A percentile compares a stretch with the other conserved stretches of the same genome.
These are phyloP conservation scores for Podargus strigoides DNA, from an alignment of 2,797 vertebrate species.

Conservation along the genomic window DNA sequence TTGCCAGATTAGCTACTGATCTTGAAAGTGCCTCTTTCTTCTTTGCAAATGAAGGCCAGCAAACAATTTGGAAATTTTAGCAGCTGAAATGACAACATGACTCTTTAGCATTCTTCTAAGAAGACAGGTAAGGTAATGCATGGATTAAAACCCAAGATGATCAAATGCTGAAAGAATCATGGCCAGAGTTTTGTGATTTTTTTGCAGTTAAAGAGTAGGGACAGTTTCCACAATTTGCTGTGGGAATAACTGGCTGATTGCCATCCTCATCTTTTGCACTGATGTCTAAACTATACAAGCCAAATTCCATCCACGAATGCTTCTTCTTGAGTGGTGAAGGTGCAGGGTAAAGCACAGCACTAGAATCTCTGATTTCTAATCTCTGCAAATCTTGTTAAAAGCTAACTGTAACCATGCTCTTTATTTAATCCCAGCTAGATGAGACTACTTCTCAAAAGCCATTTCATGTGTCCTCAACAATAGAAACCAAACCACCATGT, in stretches of 20 bases:
- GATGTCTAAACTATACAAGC: background rate
- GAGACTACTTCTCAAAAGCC: background rate
- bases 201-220: background rate
- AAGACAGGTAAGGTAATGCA: background rate
- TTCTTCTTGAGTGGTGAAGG: background rate
- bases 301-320: background rate
- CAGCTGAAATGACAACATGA: background rate
- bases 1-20: background rate
- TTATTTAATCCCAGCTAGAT: background rate
- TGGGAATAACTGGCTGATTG: background rate
- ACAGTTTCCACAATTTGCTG: background rate
- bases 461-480: background rate
- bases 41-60: background rate
- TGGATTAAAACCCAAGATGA: background rate
- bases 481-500: rapidly evolving
- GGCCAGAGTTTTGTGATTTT: background rate
- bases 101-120: background rate
- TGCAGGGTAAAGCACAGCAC: background rate
- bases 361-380: background rate
- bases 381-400: background rate
- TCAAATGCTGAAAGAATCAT: background rate
- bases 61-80: background rate
- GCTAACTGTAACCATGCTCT: background rate
- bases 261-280: background rate
- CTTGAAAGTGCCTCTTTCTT: background rate